Percentiles rank a stretch among this genome's conserved stretches.
Conservation (phyloP, 2,888 invertebrate genomes). For the Amblyjoppa fuscipennis region DNA sequence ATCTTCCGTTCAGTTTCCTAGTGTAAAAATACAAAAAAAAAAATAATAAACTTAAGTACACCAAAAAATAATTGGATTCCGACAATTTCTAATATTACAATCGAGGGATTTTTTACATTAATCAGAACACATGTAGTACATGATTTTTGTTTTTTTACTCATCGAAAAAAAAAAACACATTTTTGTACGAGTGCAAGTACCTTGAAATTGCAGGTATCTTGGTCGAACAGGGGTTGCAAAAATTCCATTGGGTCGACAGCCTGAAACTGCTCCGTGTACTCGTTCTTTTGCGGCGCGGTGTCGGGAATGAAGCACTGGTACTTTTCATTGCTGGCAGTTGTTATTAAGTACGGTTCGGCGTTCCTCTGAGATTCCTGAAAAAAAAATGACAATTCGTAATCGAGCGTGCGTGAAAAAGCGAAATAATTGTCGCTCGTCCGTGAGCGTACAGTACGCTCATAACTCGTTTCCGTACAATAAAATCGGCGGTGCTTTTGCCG, state of each 20-base stretch:
- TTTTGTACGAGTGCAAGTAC: slow-evolving; percentile 75
- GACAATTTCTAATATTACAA: no score
- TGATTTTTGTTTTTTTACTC: no score
- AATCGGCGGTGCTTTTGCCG: slow-evolving; percentile 85
- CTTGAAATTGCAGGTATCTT: slow-evolving; percentile 93
- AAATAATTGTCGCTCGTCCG: background rate
- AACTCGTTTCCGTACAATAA: slow-evolving; percentile 82
- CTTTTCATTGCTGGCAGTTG: slow-evolving; percentile 92
- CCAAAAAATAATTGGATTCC: no score
- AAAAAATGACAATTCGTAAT: slow-evolving; percentile 42
- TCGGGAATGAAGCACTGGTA: slow-evolving; percentile 94
- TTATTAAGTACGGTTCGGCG: slow-evolving; percentile 89
- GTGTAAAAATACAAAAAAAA: background rate
- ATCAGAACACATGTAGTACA: no score
- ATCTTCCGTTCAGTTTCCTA: no score
- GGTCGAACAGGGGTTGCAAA: slow-evolving; percentile 91
- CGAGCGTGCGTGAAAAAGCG: background rate
- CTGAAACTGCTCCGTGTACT: slow-evolving; percentile 88
- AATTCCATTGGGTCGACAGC: slow-evolving; percentile 93
- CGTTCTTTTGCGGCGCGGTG: slow-evolving; percentile 86
- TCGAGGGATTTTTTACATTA: no score
- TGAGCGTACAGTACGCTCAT: background rate
- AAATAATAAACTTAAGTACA: no score
- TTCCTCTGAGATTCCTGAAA: slow-evolving; percentile 80
- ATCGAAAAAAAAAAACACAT: slow-evolving; percentile 10